Evolutionary conservation across 2,113 vertebrate species (phyloP).

Genomic region (Spea multiplicata): DNA sequence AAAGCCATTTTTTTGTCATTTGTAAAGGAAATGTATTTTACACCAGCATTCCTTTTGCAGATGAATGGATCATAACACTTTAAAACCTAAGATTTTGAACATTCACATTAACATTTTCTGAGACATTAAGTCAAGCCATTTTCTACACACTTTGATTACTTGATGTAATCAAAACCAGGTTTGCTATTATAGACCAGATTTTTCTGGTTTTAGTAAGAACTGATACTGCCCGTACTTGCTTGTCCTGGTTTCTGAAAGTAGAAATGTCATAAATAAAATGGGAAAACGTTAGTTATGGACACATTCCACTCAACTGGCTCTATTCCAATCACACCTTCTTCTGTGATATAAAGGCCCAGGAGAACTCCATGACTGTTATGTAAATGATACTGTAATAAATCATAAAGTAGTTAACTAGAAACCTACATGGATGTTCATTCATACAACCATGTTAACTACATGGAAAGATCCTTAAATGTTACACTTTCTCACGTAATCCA

Average conservation of each 20-base stretch:
- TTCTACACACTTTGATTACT: constrained; percentile 61
- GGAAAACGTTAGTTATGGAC: constrained; percentile 53
- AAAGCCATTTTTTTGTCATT: not conserved
- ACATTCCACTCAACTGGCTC: constrained; percentile 54
- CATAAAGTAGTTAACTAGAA: constrained; percentile 62
- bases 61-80: constrained; percentile 1
- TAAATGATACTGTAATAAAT: constrained; percentile 63
- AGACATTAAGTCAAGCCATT: constrained; percentile 63
- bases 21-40: constrained; percentile 8
- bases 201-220: constrained; percentile 58
- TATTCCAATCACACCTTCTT: constrained; percentile 55
- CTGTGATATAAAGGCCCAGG: constrained; percentile 53
- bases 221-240: constrained; percentile 56
- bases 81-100: constrained; percentile 53
- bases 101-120: constrained; percentile 59
- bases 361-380: constrained; percentile 54
- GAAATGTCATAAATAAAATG: constrained; percentile 58
- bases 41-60: too few species aligned
- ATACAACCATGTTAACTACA: constrained; percentile 54
- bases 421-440: constrained; percentile 51
- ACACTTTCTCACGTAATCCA: constrained; percentile 52
- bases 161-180: constrained; percentile 65
- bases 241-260: constrained; percentile 62
- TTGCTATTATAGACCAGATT: constrained; percentile 58
- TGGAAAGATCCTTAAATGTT: constrained; percentile 55